Conservation (phyloP, 2,797 vertebrate species). For the Odontamblyopus rebecca region DNA sequence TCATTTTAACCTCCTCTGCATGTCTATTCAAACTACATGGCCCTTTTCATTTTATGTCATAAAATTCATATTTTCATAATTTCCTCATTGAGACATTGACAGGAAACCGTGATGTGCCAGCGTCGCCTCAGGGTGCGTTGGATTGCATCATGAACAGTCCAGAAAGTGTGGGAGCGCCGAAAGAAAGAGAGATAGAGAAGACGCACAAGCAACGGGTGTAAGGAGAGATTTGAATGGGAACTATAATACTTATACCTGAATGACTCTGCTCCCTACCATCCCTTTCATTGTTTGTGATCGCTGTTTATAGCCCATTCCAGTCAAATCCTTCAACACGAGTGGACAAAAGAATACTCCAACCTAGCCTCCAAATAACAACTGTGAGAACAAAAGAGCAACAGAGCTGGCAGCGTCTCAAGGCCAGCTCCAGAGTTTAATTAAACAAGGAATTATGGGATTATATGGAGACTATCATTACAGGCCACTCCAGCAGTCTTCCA, state of each 20-base stretch:
- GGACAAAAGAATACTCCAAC: conserved; percentile 72
- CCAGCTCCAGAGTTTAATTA: conserved; percentile 87
- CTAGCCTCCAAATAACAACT: conserved; percentile 73
- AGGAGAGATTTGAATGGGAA: conserved; percentile 61
- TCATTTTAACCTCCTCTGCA: conserved; percentile 83
- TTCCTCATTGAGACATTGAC: conserved; percentile 81
- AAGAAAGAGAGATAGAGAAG: conserved; percentile 66
- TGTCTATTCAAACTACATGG: conserved; percentile 77
- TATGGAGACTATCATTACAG: conserved; percentile 85
- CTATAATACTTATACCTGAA: conserved; percentile 58
- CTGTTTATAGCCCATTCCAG: conserved; percentile 46
- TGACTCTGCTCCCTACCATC: conserved; percentile 32
- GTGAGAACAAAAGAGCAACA: conserved; percentile 78
- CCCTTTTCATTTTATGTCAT: conserved; percentile 79
- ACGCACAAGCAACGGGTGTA: conserved; percentile 42
- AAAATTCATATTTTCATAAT: conserved; percentile 80
- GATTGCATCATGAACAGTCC: conserved; percentile 81
- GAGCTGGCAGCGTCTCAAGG: conserved; percentile 79
- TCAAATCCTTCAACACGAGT: conserved; percentile 59
- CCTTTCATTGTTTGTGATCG: conserved; percentile 43
- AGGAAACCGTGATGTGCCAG: conserved; percentile 73
- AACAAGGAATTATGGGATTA: conserved; percentile 93
- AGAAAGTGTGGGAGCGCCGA: conserved; percentile 67
- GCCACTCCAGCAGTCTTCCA: conserved; percentile 81
- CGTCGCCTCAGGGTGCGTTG: conserved; percentile 75